Evolutionary conservation across 1,140 invertebrate genomes (phyloP).

Genomic region (Cydia amplana): DNA sequence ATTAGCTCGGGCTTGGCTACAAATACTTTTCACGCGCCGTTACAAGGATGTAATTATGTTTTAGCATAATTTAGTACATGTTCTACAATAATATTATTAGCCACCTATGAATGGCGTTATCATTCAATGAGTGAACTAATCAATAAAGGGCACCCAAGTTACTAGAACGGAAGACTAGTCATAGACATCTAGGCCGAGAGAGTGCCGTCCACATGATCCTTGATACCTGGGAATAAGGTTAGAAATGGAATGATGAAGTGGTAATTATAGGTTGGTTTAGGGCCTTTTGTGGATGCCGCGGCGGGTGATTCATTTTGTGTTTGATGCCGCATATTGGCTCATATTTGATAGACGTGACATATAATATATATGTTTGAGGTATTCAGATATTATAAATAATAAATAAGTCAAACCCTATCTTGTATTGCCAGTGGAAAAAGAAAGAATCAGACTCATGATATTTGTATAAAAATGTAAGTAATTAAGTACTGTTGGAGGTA

Average conservation of each 20-base stretch:
- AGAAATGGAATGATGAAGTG: not conserved
- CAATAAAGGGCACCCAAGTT: not conserved
- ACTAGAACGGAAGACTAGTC: not conserved
- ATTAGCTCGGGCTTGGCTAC: too few species aligned
- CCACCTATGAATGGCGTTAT: not conserved
- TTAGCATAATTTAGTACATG: not conserved
- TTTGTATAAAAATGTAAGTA: too few species aligned
- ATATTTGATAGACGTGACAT: not conserved
- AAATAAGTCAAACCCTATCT: too few species aligned
- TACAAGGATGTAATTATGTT: too few species aligned
- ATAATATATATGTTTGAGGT: not conserved
- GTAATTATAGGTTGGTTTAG: not conserved
- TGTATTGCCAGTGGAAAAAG: too few species aligned
- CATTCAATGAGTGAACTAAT: constrained; percentile 14
- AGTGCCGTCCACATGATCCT: not conserved
- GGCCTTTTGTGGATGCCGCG: not conserved
- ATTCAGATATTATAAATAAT: not conserved
- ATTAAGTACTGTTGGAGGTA: too few species aligned
- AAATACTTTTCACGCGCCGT: too few species aligned
- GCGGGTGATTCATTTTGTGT: not conserved
- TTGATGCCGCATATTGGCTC: not conserved
- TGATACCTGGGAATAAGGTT: not conserved
- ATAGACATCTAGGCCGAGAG: constrained; percentile 1
- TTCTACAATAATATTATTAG: not conserved
- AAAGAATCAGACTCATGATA: too few species aligned